phyloP scores from a whole-genome alignment of 2,113 vertebrate species.

The Hippocampus zosterae region DNA sequence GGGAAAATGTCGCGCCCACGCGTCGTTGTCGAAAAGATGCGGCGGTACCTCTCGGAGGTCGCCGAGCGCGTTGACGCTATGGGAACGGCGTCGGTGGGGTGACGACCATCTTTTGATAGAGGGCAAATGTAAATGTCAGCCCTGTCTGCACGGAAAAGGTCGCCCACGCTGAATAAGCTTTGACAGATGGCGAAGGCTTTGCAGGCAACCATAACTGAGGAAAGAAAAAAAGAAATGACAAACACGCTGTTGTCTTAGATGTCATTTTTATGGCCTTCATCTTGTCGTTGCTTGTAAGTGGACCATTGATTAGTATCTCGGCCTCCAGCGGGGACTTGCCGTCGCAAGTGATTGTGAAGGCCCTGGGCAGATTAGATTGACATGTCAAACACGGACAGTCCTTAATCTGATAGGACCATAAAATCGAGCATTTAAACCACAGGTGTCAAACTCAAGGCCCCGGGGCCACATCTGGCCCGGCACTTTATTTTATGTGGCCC shows the following conservation, averaged over 20 bases:
- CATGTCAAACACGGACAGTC: no score
- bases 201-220: slow-evolving; percentile 11
- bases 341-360: no score
- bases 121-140: slow-evolving; percentile 75
- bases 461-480: no score
- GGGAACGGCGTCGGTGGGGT: slow-evolving; percentile 34
- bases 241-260: neutral
- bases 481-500: no score
- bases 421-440: no score
- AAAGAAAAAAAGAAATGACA: slow-evolving; percentile 2
- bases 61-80: slow-evolving; percentile 29
- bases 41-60: neutral
- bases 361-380: no score
- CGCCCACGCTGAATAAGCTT: slow-evolving; percentile 55
- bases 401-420: no score
- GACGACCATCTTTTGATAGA: slow-evolving; percentile 64
- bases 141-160: slow-evolving; percentile 61
- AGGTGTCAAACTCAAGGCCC: no score
- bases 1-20: neutral
- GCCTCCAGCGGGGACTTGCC: neutral
- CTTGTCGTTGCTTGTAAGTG: neutral
- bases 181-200: slow-evolving; percentile 55
- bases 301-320: neutral
- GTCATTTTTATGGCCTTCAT: neutral
- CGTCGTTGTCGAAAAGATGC: neutral